Base-by-base conservation (phyloP, 2,888 invertebrate genomes). In the Sinhomidia bicolor region DNA sequence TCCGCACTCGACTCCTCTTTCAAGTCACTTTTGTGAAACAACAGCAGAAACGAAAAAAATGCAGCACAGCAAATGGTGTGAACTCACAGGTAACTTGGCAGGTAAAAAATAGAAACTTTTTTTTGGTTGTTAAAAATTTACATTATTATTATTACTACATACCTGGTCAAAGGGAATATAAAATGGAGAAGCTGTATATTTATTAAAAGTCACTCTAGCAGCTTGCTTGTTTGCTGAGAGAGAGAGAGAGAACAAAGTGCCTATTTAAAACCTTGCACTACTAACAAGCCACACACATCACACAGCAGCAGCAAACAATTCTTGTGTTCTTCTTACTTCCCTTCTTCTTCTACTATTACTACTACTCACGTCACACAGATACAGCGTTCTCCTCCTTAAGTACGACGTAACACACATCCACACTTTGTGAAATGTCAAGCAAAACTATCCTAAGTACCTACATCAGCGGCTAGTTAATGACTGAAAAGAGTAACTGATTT, bases 401-500 rank as follows among this genome's bases (percentile, higher is more conserved):
- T n/a, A n/a, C n/a, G n/a, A n/a, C n/a, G n/a, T n/a, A n/a, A n/a
- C n/a, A n/a, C 36, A n/a, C 78, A 78, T 78, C 54, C 78, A 54
- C 54, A 29, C 78, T 51, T 78, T n/a, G 60, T 17, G 60, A 80
- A 80, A 36, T 65, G 79, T 51, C 74, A 76, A 84, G 78, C 78
- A 71, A 74, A 54, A 57, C 71, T 65, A 65, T 57, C n/a, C 71
- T 20, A 51, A 78, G 68, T 85, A 79, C 78, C 78, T 85, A 68
- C 51, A n/a, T 84, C 78, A n/a, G 51, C 76, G 65, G 74, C 85
- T 78, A 54, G 26, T 80, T 85, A 85, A 85, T 85, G 85, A 85
- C 85, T 85, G 71, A 85, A 85, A 41, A 20, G 80, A 60, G 44
- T 85, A 85, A 85, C 79, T 85, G 85, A 79, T 57, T 71, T 80